Percentiles rank a stretch among this genome's conserved stretches.
Conservation (phyloP, 2,888 invertebrate species). For the Tipula confusa region DNA sequence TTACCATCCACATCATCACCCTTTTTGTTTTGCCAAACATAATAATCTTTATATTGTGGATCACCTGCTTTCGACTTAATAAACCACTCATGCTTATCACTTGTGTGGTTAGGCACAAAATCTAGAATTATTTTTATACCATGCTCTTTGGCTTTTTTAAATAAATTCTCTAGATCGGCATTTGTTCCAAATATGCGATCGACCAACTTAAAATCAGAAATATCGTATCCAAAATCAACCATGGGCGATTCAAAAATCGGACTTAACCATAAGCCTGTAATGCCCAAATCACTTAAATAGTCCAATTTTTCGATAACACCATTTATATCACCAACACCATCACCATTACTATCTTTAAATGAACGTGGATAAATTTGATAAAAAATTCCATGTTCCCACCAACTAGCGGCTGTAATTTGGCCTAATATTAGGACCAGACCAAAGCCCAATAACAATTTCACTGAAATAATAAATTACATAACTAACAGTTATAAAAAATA, state of each 20-base stretch:
- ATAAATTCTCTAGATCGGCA: conserved; percentile 53
- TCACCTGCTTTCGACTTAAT: conserved; percentile 54
- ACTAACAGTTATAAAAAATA: no score
- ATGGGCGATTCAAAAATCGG: conserved; percentile 62
- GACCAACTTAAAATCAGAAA: conserved; percentile 55
- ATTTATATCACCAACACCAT: conserved; percentile 62
- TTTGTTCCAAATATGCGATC: conserved; percentile 58
- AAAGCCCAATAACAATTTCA: neutral
- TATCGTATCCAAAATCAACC: conserved; percentile 64
- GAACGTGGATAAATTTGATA: conserved; percentile 79
- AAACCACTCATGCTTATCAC: conserved; percentile 61
- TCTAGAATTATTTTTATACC: conserved; percentile 50
- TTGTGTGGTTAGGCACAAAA: conserved; percentile 55
- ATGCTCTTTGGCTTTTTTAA: conserved; percentile 46
- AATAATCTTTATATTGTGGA: conserved; percentile 62
- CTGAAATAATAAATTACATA: no score
- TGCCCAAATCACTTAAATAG: conserved; percentile 54
- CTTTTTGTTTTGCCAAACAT: conserved; percentile 56
- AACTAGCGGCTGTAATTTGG: conserved; percentile 39
- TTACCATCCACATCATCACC: conserved; percentile 36
- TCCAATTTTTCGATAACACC: conserved; percentile 54
- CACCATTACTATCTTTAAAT: conserved; percentile 72
- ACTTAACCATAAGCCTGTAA: conserved; percentile 58
- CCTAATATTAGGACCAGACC: neutral
- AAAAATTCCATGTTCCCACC: conserved; percentile 52